A percentile compares a stretch with the other conserved stretches of the same genome.
Conservation (phyloP, 2,797 vertebrate genomes). For the Falco berigora region DNA sequence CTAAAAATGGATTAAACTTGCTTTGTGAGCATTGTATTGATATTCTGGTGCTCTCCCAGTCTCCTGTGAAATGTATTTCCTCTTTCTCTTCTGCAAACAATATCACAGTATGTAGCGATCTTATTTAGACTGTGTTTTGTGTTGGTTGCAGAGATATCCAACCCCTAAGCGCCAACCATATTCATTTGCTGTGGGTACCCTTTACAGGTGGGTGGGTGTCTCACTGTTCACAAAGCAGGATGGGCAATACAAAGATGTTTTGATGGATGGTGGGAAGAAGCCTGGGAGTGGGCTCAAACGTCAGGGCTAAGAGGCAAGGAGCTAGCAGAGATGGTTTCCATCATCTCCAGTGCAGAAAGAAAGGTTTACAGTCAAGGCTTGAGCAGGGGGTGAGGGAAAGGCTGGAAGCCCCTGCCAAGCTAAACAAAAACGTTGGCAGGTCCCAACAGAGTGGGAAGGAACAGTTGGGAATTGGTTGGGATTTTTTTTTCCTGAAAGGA, state of each 20-base stretch:
- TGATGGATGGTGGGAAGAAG: background rate
- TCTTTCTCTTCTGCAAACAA: slow-evolving; percentile 39
- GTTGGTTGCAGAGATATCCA: background rate
- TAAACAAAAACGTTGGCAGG: background rate
- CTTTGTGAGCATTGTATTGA: slow-evolving; percentile 22
- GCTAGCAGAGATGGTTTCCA: background rate
- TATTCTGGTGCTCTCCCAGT: slow-evolving; percentile 24
- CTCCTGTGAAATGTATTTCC: slow-evolving; percentile 14
- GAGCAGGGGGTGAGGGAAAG: background rate
- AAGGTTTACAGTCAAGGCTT: background rate
- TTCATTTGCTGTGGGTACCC: background rate
- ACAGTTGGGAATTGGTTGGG: background rate
- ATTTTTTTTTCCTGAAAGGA: background rate
- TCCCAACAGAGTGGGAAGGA: background rate
- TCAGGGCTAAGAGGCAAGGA: background rate
- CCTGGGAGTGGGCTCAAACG: background rate
- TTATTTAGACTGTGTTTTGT: background rate
- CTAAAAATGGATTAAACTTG: slow-evolving; percentile 39
- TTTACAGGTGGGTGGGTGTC: background rate
- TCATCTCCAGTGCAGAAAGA: background rate
- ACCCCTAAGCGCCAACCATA: background rate
- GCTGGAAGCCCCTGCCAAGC: background rate
- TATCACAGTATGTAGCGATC: background rate
- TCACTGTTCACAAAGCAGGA: background rate
- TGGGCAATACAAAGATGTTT: background rate